Conservation (phyloP, 2,113 vertebrate genomes). For the Campylorhamphus procurvoides region DNA sequence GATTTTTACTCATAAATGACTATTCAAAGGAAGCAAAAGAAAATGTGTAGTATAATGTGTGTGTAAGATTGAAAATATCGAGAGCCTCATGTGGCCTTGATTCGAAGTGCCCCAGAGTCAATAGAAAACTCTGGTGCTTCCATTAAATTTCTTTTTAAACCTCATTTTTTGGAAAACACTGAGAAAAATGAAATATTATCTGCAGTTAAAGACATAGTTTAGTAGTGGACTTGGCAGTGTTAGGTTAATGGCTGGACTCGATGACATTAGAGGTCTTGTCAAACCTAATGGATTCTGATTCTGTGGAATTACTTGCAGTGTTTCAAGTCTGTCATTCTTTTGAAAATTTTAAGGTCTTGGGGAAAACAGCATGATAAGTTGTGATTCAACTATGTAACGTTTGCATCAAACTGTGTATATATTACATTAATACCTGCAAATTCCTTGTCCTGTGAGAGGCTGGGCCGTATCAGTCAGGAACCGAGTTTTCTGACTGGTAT, state of each 20-base stretch:
- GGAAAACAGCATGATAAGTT: background rate
- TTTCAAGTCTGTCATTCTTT: background rate
- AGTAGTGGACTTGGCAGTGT: background rate
- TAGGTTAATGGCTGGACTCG: background rate
- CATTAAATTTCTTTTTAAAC: background rate
- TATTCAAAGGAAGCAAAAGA: background rate
- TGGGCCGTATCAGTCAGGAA: background rate
- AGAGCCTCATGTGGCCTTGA: background rate
- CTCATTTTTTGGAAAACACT: background rate
- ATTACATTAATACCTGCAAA: background rate
- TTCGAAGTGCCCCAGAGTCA: background rate
- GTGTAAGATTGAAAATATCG: background rate
- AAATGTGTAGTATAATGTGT: background rate
- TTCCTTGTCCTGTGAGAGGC: background rate
- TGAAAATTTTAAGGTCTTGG: background rate
- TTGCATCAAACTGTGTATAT: background rate
- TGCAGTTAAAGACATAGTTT: background rate
- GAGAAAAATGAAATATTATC: background rate
- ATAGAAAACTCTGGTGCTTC: background rate
- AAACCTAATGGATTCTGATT: background rate
- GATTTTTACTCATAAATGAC: background rate
- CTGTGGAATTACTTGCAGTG: background rate
- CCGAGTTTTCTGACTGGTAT: background rate
- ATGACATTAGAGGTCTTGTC: background rate
- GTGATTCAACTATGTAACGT: background rate